phyloP scores from a whole-genome alignment of 2,113 vertebrate genomes.

The Zeus faber region DNA sequence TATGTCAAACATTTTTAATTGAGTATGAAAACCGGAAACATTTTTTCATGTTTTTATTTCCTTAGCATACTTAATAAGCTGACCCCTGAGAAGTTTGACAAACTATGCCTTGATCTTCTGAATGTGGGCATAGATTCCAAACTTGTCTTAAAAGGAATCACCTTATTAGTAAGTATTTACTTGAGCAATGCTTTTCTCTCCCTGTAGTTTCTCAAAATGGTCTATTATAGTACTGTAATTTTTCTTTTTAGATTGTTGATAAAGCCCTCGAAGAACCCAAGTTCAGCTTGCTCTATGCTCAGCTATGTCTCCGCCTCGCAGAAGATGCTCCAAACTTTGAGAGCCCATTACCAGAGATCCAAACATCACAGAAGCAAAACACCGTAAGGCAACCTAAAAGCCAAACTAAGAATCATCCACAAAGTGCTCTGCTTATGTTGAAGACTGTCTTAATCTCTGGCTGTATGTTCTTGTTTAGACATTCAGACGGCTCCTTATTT shows the following conservation, averaged over 20 bases:
- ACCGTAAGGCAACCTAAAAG: slow-evolving; percentile 76
- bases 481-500: slow-evolving; percentile 98
- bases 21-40: neutral
- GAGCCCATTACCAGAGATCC: slow-evolving; percentile 89
- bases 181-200: neutral
- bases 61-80: slow-evolving; percentile 98
- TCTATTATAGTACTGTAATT: neutral
- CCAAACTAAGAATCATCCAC: neutral
- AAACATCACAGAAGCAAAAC: slow-evolving; percentile 93
- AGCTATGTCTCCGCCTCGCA: slow-evolving; percentile 98
- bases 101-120: slow-evolving; percentile 99
- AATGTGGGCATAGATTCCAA: slow-evolving; percentile 99
- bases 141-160: slow-evolving; percentile 98
- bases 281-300: slow-evolving; percentile 98
- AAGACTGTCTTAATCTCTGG: neutral
- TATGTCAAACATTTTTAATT: neutral
- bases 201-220: neutral
- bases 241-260: slow-evolving; percentile 89
- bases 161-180: slow-evolving; percentile 89
- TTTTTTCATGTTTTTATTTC: neutral
- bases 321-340: slow-evolving; percentile 99
- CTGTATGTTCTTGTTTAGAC: slow-evolving; percentile 76
- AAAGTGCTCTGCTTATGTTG: no score
- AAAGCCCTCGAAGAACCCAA: slow-evolving; percentile 99
- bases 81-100: slow-evolving; percentile 99